Conservation (phyloP, 2,888 invertebrate genomes). For the Arrhopalites spinosus region DNA sequence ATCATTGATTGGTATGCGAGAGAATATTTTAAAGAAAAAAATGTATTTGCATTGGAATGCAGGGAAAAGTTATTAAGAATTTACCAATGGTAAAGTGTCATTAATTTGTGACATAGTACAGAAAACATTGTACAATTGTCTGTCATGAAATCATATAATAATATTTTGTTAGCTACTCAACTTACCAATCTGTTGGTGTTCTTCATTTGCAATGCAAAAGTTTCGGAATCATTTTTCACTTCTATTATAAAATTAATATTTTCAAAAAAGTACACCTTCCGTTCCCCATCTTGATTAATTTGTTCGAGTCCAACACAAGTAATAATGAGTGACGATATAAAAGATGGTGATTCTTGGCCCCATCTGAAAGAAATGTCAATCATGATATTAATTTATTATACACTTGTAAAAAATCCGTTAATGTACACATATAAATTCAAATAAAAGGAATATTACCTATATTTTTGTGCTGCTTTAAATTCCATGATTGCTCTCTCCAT, state of each 20-base stretch:
- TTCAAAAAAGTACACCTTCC: slow-evolving; percentile 54
- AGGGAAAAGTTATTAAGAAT: no score
- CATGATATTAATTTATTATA: background rate
- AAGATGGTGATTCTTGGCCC: slow-evolving; percentile 53
- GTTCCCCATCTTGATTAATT: slow-evolving; percentile 53
- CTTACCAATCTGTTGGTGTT: slow-evolving; percentile 53
- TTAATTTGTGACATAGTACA: background rate
- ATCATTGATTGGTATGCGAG: background rate
- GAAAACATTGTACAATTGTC: background rate
- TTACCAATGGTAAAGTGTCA: no score
- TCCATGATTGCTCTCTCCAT: slow-evolving; percentile 54
- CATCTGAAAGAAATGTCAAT: background rate
- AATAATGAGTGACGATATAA: slow-evolving; percentile 48
- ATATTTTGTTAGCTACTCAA: no score
- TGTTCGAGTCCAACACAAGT: slow-evolving; percentile 54
- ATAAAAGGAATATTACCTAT: slow-evolving; percentile 37
- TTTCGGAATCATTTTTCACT: slow-evolving; percentile 45
- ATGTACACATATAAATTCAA: background rate
- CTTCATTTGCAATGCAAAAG: slow-evolving; percentile 54
- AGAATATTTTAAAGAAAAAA: no score
- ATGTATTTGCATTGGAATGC: no score
- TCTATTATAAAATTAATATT: slow-evolving; percentile 53
- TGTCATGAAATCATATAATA: no score
- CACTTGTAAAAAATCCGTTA: background rate
- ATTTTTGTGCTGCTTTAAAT: slow-evolving; percentile 52